These are phyloP conservation scores for Clinocottus analis DNA, from an alignment of 2,113 vertebrate genomes.

Conservation along the genomic window DNA sequence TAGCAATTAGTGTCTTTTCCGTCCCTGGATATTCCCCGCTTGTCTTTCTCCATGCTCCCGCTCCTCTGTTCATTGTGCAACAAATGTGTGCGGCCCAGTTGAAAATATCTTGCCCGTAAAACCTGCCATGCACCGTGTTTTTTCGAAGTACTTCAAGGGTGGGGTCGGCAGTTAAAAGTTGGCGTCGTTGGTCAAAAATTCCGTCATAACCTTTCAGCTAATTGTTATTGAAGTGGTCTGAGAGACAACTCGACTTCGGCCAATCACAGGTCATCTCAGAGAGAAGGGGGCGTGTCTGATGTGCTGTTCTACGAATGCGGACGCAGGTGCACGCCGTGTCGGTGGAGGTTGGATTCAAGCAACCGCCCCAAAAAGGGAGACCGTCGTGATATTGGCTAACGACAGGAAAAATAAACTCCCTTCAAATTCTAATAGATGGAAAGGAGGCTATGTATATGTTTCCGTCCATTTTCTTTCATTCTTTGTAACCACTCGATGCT, in stretches of 20 bases:
- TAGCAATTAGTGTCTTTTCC: conserved; percentile 36
- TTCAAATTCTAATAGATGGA: not conserved
- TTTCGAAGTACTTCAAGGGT: too few species aligned
- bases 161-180: not conserved
- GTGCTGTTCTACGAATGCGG: too few species aligned
- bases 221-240: not conserved
- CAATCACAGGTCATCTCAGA: too few species aligned
- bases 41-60: not conserved
- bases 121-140: not conserved
- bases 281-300: too few species aligned
- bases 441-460: not conserved
- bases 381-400: not conserved
- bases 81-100: not conserved
- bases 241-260: not conserved
- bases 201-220: not conserved
- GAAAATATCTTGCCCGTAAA: not conserved
- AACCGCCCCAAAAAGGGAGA: not conserved
- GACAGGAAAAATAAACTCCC: not conserved
- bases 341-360: too few species aligned
- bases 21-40: conserved; percentile 21
- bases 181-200: not conserved
- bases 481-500: not conserved
- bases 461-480: not conserved
- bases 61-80: not conserved
- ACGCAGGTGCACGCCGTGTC: too few species aligned